Base-by-base conservation (phyloP, 2,113 vertebrate species). In the Danionella cerebrum region DNA sequence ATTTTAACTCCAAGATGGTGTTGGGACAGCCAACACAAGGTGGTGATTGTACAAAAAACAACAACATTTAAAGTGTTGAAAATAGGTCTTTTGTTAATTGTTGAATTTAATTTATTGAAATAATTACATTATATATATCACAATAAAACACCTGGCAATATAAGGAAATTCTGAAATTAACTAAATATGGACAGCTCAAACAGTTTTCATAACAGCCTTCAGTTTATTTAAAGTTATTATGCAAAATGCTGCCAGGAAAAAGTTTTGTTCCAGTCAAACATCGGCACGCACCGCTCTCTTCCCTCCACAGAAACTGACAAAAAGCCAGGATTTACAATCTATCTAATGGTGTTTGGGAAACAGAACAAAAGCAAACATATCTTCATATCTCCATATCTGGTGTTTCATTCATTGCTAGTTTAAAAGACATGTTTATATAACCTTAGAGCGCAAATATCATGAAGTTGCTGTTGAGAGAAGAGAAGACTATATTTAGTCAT, bases 251-350 rank as follows among this genome's bases (percentile, higher is more conserved):
- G 57, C 27, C 14, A 45, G 16, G 35, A 6, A 19, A 31, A 35
- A 21, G 29, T 6, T 21, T 63, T 63, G 59, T 44, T 60, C 24
- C 59, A 14, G 42, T 63, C 29, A 63, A 63, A 63, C 42, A 63
- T 47, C 25, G 21, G 19, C 59, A 63, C 16, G 19, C 59, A 63
- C 16, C 16, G 27, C 12, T 63, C 41, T 63, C 41, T 29, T 63
- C 42, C 45, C 41, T 35, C 21, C 42, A 47, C 42, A 22, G 12
- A 48, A 63, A 47, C 29, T 5, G 8, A 45, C 24, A 31, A 38
- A 60, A n/a, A 31, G 42, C 27, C 59, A 47, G 27, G 47, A 6
- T 33, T 63, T 5, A 44, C 29, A 21, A 63, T 47, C 42, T 21
- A 16, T 22, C 5, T 63, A 63, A 35, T 47, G 42, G 35, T 31